phyloP scores from a whole-genome alignment of 2,797 vertebrate genomes.

The Nyctalus aviator region DNA sequence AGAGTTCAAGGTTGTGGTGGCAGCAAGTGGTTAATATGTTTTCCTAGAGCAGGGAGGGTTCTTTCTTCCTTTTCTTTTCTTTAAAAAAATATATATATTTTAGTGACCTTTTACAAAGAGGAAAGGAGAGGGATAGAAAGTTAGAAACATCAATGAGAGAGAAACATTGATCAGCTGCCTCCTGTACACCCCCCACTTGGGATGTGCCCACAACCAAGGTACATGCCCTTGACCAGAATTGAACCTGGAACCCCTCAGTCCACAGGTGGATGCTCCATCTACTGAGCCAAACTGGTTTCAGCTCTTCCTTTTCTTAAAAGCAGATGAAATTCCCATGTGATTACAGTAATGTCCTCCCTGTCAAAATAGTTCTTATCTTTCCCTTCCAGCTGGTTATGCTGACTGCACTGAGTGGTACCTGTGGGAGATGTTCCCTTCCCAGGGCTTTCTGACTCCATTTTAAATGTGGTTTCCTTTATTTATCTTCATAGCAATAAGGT shows the following conservation, averaged over 20 bases:
- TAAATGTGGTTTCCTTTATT: background rate
- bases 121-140: no score
- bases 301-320: background rate
- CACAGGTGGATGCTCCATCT: no score
- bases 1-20: background rate
- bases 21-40: background rate
- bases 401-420: background rate
- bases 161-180: no score
- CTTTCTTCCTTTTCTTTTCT: background rate
- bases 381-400: background rate
- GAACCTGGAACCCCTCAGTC: no score
- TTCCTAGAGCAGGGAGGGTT: background rate
- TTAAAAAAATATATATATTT: no score
- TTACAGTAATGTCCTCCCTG: background rate
- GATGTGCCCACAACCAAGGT: no score
- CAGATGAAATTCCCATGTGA: background rate
- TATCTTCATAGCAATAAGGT: background rate
- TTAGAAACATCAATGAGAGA: no score
- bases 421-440: background rate
- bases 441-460: background rate
- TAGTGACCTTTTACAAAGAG: no score
- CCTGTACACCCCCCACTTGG: no score
- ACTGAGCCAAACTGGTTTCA: no score
- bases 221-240: no score
- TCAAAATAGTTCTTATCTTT: background rate